phyloP scores from a whole-genome alignment of 2,113 vertebrate species.

The Apteryx mantelli region DNA sequence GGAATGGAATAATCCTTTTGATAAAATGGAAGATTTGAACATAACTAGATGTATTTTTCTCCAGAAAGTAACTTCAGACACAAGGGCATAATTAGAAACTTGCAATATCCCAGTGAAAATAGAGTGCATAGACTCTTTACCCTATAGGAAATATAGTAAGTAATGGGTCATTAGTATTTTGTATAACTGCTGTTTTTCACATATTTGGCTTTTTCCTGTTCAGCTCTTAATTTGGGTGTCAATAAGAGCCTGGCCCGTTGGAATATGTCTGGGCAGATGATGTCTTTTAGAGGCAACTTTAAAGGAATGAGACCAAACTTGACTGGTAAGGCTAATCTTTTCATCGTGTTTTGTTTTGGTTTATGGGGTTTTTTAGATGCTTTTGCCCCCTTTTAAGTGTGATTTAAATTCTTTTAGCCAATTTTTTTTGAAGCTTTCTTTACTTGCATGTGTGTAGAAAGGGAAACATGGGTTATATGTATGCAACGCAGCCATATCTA shows the following conservation, averaged over 20 bases:
- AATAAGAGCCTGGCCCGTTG: not conserved
- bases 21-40: not conserved
- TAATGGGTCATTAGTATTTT: not conserved
- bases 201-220: not conserved
- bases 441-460: not conserved
- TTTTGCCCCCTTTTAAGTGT: not conserved
- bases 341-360: not conserved
- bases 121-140: accelerated
- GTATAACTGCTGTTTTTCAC: not conserved
- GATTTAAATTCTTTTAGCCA: not conserved
- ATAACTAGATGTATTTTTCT: not conserved
- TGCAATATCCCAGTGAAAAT: not conserved
- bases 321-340: not conserved
- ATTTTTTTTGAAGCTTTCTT: not conserved
- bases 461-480: not conserved
- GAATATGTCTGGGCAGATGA: not conserved
- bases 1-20: not conserved
- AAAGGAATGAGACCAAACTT: not conserved
- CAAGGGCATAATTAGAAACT: not conserved
- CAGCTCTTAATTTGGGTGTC: not conserved
- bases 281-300: not conserved
- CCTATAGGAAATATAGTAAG: not conserved
- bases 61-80: not conserved
- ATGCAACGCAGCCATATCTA: not conserved
- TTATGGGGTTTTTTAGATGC: not conserved